A percentile compares a stretch with the other conserved stretches of the same genome.
These are phyloP conservation scores for Nyctereutes procyonoides DNA, from an alignment of 2,113 vertebrate species.

Conservation along the genomic window DNA sequence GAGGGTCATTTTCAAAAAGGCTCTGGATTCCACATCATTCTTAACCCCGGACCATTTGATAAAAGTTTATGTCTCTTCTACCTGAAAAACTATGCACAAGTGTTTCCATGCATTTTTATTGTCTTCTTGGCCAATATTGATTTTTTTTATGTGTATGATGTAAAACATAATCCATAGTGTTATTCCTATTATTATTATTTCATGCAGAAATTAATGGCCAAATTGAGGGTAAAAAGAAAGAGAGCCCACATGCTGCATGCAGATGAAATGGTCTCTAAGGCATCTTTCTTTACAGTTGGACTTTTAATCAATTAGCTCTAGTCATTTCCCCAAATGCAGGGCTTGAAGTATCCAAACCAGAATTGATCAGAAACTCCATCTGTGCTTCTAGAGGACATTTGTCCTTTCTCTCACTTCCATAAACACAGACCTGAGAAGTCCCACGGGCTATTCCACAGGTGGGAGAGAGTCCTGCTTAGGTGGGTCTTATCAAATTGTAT, in stretches of 20 bases:
- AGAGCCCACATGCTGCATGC: not conserved
- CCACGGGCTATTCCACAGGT: not conserved
- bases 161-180: not conserved
- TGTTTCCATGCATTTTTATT: not conserved
- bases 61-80: not conserved
- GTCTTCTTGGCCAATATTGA: not conserved
- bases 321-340: not conserved
- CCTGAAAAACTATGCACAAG: not conserved
- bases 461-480: not conserved
- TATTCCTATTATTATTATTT: conserved; percentile 7
- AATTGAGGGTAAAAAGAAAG: not conserved
- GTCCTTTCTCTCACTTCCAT: not conserved
- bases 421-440: not conserved
- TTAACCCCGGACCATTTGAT: not conserved
- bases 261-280: not conserved
- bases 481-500: not conserved
- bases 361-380: not conserved
- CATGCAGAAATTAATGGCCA: not conserved
- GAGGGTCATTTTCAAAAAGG: not conserved
- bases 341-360: not conserved
- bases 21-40: not conserved
- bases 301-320: not conserved
- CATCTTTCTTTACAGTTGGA: not conserved
- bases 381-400: not conserved
- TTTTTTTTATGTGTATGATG: not conserved